Percentiles rank a stretch among this genome's conserved stretches.
Conservation (phyloP, 1,140 invertebrate genomes). For the Apolygus lucorum region DNA sequence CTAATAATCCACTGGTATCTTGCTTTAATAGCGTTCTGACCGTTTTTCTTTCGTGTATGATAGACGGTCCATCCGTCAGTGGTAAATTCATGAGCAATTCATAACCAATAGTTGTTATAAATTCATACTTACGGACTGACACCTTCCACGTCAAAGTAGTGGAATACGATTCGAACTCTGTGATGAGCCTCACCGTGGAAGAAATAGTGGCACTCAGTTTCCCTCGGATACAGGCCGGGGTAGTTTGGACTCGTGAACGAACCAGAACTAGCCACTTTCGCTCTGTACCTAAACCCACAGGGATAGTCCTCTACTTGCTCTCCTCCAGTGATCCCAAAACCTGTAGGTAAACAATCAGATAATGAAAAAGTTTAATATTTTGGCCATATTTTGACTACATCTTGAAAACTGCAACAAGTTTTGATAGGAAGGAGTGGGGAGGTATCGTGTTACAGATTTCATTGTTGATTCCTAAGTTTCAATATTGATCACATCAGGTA, state of each 20-base stretch:
- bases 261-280: slow-evolving; percentile 50
- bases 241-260: slow-evolving; percentile 87
- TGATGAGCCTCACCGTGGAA: slow-evolving; percentile 76
- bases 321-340: slow-evolving; percentile 72
- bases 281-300: slow-evolving; percentile 76
- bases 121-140: slow-evolving; percentile 75
- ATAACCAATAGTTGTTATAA: too few species aligned
- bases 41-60: too few species aligned
- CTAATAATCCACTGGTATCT: too few species aligned
- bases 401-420: too few species aligned
- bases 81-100: too few species aligned
- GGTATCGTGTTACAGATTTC: too few species aligned
- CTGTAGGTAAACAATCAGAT: slow-evolving; percentile 38
- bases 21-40: too few species aligned
- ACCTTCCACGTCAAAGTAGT: slow-evolving; percentile 86
- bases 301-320: slow-evolving; percentile 60
- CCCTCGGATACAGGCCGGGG: slow-evolving; percentile 81
- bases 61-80: too few species aligned
- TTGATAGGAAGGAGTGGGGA: too few species aligned
- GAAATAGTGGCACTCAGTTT: slow-evolving; percentile 90
- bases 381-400: too few species aligned
- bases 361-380: background rate
- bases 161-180: slow-evolving; percentile 75
- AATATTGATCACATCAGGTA: too few species aligned
- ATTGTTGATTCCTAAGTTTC: too few species aligned